Evolutionary conservation across 2,888 invertebrate genomes (phyloP).

Genomic region (Nephrocerus scutellatus): DNA sequence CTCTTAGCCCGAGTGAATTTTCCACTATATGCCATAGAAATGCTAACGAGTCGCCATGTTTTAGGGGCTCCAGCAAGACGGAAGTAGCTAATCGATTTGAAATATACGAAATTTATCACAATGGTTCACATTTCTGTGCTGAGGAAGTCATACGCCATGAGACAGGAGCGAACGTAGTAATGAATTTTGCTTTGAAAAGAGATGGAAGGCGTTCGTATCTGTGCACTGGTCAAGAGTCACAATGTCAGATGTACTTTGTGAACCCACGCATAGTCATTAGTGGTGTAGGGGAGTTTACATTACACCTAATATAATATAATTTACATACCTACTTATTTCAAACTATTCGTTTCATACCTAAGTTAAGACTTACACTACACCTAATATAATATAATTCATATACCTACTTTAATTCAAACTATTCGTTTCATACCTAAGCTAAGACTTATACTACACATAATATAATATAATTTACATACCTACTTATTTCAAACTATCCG

Average conservation of each 20-base stretch:
- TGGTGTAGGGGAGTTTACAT: too few species aligned
- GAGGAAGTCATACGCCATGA: conserved; percentile 85
- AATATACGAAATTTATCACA: conserved; percentile 83
- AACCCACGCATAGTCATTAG: conserved; percentile 54
- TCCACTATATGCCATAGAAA: conserved; percentile 85
- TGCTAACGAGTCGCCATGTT: conserved; percentile 86
- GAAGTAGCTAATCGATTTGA: conserved; percentile 97
- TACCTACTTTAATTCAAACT: too few species aligned
- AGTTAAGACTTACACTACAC: too few species aligned
- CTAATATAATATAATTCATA: too few species aligned
- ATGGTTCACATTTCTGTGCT: conserved; percentile 74
- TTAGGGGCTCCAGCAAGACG: conserved; percentile 91
- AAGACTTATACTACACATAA: too few species aligned
- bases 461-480: too few species aligned
- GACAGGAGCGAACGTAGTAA: conserved; percentile 82
- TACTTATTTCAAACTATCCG: too few species aligned
- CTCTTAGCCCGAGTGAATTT: conserved; percentile 84
- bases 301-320: too few species aligned
- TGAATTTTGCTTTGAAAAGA: conserved; percentile 77
- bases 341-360: too few species aligned
- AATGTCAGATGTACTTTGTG: conserved; percentile 78
- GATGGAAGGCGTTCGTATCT: conserved; percentile 69
- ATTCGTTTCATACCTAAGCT: too few species aligned
- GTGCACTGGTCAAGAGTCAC: conserved; percentile 86
- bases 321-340: too few species aligned